A percentile compares a stretch with the other conserved stretches of the same genome.
These are phyloP conservation scores for Ruditapes philippinarum DNA, from an alignment of 1,140 invertebrate species.

Conservation along the genomic window DNA sequence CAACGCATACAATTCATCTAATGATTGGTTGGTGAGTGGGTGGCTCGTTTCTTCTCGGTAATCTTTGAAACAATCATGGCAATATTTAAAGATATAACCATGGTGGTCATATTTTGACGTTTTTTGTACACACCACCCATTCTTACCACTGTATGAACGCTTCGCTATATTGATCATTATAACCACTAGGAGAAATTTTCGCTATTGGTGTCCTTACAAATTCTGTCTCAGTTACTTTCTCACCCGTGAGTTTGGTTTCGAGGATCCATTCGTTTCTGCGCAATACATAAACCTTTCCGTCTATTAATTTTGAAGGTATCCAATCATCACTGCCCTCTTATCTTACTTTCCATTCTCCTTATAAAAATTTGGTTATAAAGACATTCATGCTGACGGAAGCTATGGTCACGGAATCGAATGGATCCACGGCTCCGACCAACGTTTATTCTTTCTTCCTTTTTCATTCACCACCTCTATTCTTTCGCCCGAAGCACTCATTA, in stretches of 20 bases:
- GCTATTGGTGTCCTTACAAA: slow-evolving; percentile 49
- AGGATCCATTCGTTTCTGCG: background rate
- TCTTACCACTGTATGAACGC: slow-evolving; percentile 51
- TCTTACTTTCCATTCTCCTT: slow-evolving; percentile 46
- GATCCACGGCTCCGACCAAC: slow-evolving; percentile 37
- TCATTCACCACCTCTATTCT: background rate
- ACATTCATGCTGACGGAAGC: slow-evolving; percentile 65
- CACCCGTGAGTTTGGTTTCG: background rate
- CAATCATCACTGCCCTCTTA: background rate
- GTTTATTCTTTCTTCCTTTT: background rate
- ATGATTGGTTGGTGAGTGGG: slow-evolving; percentile 46
- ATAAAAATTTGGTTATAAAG: slow-evolving; percentile 55
- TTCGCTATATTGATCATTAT: slow-evolving; percentile 45
- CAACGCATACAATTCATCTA: slow-evolving; percentile 60
- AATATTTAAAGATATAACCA: slow-evolving; percentile 74
- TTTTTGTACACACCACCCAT: slow-evolving; percentile 43
- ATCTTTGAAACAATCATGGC: slow-evolving; percentile 69
- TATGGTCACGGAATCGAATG: slow-evolving; percentile 61
- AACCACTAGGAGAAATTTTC: slow-evolving; percentile 54
- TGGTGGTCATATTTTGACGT: slow-evolving; percentile 47
- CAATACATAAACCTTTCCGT: background rate
- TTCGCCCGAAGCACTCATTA: slow-evolving; percentile 41
- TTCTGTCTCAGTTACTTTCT: background rate
- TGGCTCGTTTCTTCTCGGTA: background rate
- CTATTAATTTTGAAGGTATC: background rate